Evolutionary conservation across 2,113 vertebrate genomes (phyloP), one percentile per base, ranked within the genome.

Genomic region (Nyctereutes procyonoides): DNA sequence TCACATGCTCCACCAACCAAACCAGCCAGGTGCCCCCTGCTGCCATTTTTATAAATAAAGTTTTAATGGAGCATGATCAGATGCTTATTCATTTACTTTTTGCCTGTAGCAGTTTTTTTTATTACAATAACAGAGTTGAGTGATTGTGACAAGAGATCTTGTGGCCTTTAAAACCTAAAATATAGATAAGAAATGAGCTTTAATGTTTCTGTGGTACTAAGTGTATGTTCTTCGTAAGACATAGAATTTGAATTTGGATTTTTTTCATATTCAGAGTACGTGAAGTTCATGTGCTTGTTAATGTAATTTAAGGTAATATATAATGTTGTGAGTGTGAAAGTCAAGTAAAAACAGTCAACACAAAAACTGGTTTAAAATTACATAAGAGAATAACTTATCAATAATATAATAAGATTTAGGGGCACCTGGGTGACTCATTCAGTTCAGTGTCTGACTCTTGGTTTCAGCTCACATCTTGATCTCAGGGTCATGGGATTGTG

Each of bases 111-210:
- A 67, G 77, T 30, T 95, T 56, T 79, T 51, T 38, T 51, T 35
- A 62, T 22, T 62, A 28, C 53, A 53, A 10, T 58, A 85, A 58
- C 20, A 85, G 53, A 69, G n/a, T 91, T 88, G 26, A 67, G 35
- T 76, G 26, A 22, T 58, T 81, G 28, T 65, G 76, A 35, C 63
- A 96, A 96, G 60, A 71, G 58, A 67, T 28, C 32, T 17, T 55
- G 24, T 85, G 32, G 22, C 26, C 53, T 94, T 94, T 43, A 86
- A 56, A 97, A 77, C 48, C 77, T 65, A 71, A 77, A 85, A 60
- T 96, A 85, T 93, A 71, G 77, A 93, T 79, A 60, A 86, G 67
- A 69, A 90, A 90, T 92, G 20, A 69, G 48, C 12, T 30, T 88
- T 86, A 71, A 62, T 71, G 35, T 53, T 92, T 86, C 43, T 90